Percentiles rank a stretch among this genome's conserved stretches.
Conservation (phyloP, 2,113 vertebrate species). For the Sceloporus undulatus region DNA sequence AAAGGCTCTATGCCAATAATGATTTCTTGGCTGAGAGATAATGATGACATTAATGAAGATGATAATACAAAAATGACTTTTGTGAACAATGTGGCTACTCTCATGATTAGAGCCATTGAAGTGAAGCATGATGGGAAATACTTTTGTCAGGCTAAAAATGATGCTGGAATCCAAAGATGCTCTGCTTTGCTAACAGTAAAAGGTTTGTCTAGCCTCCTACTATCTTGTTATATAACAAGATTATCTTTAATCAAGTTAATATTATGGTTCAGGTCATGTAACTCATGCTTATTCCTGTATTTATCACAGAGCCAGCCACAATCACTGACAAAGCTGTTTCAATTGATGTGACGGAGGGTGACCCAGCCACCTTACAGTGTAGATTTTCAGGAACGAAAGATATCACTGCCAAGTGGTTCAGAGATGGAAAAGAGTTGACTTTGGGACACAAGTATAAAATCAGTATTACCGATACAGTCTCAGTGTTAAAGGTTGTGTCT, state of each 20-base stretch:
- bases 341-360: slow-evolving; percentile 95
- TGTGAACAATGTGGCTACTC: slow-evolving; percentile 87
- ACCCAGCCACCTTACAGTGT: slow-evolving; percentile 93
- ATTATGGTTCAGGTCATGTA: slow-evolving; percentile 43
- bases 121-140: slow-evolving; percentile 92
- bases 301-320: slow-evolving; percentile 91
- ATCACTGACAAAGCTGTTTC: slow-evolving; percentile 92
- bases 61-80: slow-evolving; percentile 89
- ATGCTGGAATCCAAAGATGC: slow-evolving; percentile 94
- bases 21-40: slow-evolving; percentile 94
- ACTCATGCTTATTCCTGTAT: slow-evolving; percentile 61
- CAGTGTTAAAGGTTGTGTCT: slow-evolving; percentile 90
- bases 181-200: slow-evolving; percentile 91
- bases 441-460: slow-evolving; percentile 91
- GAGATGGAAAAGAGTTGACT: slow-evolving; percentile 88
- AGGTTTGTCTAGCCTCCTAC: slow-evolving; percentile 85
- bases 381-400: slow-evolving; percentile 94
- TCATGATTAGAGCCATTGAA: slow-evolving; percentile 88
- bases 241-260: background rate
- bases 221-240: no score
- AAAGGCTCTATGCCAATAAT: slow-evolving; percentile 93
- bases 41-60: slow-evolving; percentile 92
- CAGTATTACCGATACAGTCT: slow-evolving; percentile 88
- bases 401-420: slow-evolving; percentile 90
- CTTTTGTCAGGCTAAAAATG: slow-evolving; percentile 95